Evolutionary conservation across 2,888 invertebrate genomes (phyloP).

Genomic region (Drosophila ezoana): DNA sequence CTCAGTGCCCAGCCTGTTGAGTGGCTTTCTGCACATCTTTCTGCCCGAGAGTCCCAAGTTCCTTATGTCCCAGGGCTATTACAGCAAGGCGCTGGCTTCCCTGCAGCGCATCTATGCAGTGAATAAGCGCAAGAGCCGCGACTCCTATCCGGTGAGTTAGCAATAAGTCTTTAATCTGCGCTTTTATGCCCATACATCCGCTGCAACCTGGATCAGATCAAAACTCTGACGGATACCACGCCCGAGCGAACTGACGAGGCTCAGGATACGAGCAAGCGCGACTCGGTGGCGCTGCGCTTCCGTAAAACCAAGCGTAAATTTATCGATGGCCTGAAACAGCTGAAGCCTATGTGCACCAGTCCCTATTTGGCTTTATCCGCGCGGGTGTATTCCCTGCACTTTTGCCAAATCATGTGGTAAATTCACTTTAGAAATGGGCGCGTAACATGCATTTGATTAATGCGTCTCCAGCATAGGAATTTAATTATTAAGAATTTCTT

Average conservation of each 20-base stretch:
- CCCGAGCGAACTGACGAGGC: conserved; percentile 39
- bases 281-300: conserved; percentile 20
- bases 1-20: conserved; percentile 63
- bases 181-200: background rate
- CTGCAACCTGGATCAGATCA: conserved; percentile 34
- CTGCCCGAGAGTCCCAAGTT: conserved; percentile 83
- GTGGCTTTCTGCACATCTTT: conserved; percentile 62
- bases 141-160: conserved; percentile 88
- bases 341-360: conserved; percentile 56
- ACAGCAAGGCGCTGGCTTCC: conserved; percentile 68
- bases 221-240: conserved; percentile 37
- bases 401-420: conserved; percentile 69
- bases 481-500: no score
- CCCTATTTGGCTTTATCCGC: conserved; percentile 55
- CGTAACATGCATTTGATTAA: background rate
- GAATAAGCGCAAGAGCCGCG: conserved; percentile 88
- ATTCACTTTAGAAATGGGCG: conserved; percentile 1
- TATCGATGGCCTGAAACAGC: conserved; percentile 39
- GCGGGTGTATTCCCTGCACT: conserved; percentile 54
- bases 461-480: no score
- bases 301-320: conserved; percentile 33
- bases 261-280: background rate
- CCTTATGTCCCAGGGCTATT: conserved; percentile 78
- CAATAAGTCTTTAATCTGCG: background rate
- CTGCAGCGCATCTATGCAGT: conserved; percentile 87